Evolutionary conservation across 2,113 vertebrate species (phyloP).

Genomic region (Stictonetta naevosa): DNA sequence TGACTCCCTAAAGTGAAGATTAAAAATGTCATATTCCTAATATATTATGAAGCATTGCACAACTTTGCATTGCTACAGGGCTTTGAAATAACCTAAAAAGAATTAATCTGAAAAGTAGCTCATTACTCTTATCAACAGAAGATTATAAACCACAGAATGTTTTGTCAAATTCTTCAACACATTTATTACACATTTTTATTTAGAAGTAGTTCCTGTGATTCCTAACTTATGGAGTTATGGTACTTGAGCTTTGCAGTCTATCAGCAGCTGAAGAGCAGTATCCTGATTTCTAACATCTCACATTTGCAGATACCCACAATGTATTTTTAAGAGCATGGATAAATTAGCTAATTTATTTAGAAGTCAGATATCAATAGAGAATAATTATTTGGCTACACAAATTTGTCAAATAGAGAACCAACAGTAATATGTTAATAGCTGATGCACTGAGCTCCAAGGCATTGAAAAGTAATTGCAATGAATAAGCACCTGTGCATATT

Average conservation of each 20-base stretch:
- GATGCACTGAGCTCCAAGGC: not conserved
- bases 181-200: not conserved
- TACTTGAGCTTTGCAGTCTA: not conserved
- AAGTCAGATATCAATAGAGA: not conserved
- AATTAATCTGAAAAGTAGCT: conserved; percentile 42
- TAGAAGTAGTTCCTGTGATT: not conserved
- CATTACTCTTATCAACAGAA: not conserved
- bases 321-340: not conserved
- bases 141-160: conserved; percentile 13
- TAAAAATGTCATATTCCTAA: conserved; percentile 51
- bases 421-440: not conserved
- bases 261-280: not conserved
- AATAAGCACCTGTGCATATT: not conserved
- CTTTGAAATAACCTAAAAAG: conserved; percentile 54
- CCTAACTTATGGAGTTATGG: not conserved
- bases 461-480: not conserved
- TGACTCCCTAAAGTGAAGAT: conserved; percentile 39
- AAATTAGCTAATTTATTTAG: not conserved
- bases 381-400: not conserved
- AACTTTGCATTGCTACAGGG: conserved; percentile 35
- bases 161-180: not conserved
- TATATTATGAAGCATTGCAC: conserved; percentile 1
- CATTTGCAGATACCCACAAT: not conserved
- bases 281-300: not conserved
- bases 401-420: not conserved